Percentiles rank a stretch among this genome's conserved stretches.
Conservation (phyloP, 2,797 vertebrate species). For the Monodelphis domestica region DNA sequence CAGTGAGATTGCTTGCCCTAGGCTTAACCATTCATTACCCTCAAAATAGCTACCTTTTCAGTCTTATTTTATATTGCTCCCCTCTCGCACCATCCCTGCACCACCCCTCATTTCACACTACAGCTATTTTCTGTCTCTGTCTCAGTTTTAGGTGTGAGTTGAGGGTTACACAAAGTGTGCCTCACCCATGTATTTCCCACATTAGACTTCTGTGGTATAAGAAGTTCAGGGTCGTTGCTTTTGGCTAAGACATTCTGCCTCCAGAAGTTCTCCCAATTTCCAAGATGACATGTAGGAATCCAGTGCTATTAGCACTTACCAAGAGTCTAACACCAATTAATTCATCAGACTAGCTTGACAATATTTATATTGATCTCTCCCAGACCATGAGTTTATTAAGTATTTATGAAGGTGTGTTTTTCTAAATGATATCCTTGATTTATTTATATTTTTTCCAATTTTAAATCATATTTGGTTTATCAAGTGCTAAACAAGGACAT, state of each 20-base stretch:
- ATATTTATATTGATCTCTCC: neutral
- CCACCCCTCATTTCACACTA: neutral
- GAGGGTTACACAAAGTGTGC: conserved; percentile 11
- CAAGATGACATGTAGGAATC: neutral
- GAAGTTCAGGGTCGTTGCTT: neutral
- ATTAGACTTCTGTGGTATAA: neutral
- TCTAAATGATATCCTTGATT: neutral
- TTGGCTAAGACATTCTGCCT: neutral
- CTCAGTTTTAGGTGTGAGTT: neutral
- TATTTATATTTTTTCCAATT: neutral
- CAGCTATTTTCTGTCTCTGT: neutral
- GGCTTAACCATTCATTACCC: neutral
- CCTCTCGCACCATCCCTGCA: neutral
- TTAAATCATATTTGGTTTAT: conserved; percentile 16
- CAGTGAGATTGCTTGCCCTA: neutral
- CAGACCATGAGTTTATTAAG: neutral
- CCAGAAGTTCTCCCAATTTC: neutral
- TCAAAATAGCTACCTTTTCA: neutral
- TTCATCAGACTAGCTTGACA: neutral
- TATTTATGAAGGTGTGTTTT: neutral
- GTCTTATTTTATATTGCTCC: neutral
- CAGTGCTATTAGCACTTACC: neutral
- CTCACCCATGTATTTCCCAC: conserved; percentile 4
- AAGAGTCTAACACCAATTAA: neutral
- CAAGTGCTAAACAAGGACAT: conserved; percentile 31